Percentiles rank a stretch among this genome's conserved stretches.
These are phyloP conservation scores for Cephus rjabovi DNA, from an alignment of 2,888 invertebrate species.

Conservation along the genomic window DNA sequence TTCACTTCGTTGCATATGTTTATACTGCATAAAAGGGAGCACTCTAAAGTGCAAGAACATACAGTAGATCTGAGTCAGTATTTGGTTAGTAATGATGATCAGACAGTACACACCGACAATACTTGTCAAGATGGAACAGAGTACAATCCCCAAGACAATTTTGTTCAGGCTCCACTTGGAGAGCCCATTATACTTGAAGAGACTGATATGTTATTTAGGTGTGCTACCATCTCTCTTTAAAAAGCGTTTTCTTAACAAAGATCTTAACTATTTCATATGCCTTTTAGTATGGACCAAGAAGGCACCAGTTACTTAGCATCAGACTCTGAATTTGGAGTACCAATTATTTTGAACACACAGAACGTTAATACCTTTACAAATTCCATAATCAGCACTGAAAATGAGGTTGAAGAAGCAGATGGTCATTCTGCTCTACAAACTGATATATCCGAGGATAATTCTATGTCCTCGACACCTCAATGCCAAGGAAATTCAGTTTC, in stretches of 20 bases:
- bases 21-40: constrained; percentile 72
- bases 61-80: constrained; percentile 59
- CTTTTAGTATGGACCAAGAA: constrained; percentile 63
- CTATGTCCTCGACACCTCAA: no score
- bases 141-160: constrained; percentile 54
- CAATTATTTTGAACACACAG: constrained; percentile 59
- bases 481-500: constrained; percentile 7
- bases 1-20: constrained; percentile 73
- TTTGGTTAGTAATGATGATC: constrained; percentile 52
- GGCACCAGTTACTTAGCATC: constrained; percentile 56
- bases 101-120: constrained; percentile 45
- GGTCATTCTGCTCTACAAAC: constrained; percentile 24
- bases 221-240: constrained; percentile 8
- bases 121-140: constrained; percentile 47
- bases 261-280: constrained; percentile 26
- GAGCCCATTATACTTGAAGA: constrained; percentile 62
- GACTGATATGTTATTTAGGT: constrained; percentile 63
- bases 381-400: constrained; percentile 41
- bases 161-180: constrained; percentile 51
- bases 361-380: constrained; percentile 53
- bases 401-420: constrained; percentile 35
- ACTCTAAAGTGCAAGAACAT: constrained; percentile 57
- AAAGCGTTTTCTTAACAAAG: constrained; percentile 11
- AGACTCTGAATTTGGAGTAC: constrained; percentile 58
- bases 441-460: constrained; percentile 39